Base-by-base conservation (phyloP, 53 echinoderm and acorn worm genomes). In the Luidia sarsii region DNA sequence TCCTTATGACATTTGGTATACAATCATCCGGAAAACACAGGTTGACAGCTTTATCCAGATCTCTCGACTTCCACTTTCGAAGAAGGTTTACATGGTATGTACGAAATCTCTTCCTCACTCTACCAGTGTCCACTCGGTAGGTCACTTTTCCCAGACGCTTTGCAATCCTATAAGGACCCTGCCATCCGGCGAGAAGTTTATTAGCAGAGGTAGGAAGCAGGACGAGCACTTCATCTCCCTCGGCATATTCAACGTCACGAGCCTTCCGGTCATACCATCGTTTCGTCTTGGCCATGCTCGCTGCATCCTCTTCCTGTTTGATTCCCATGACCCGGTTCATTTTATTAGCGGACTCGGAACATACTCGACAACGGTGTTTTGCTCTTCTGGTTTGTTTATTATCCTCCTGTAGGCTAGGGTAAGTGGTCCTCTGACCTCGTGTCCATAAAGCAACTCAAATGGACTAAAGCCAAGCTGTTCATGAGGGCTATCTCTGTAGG, bases 141-240 rank as follows among this genome's bases (percentile, higher is more conserved):
- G 82, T 66, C 0, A 81, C 71, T 43, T 88, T 72, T 49, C 54
- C 64, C 38, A 77, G 19, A 33, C 39, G 43, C 23, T 57, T 45
- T 0, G 36, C 41, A n/a, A 86, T 29, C 35, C 65, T 53, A 41
- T 79, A 86, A 16, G 79, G 67, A 11, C 86, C 86, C 33, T 79
- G 79, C 80, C 80, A 80, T 3, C 60, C 60, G 0, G 57, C 65
- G 3, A 64, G 39, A 0, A 64, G 65, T 11, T 36, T 36, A 16
- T 37, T 64, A 1, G 65, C 65, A 1, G 65, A 64, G 10, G 65
- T 64, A 2, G 70, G 70, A 0, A 70, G 50, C 5, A 70, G 11
- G 18, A 70, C 70, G 7, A 70, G 70, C 2, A 70, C 70, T 3
- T 70, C 49, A 1, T 70, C 48, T 2, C 50, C 70, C 1, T 2